Evolutionary conservation across 2,797 vertebrate species (phyloP), one percentile per base, ranked within the genome.

Genomic region (Poliocrania exsul): DNA sequence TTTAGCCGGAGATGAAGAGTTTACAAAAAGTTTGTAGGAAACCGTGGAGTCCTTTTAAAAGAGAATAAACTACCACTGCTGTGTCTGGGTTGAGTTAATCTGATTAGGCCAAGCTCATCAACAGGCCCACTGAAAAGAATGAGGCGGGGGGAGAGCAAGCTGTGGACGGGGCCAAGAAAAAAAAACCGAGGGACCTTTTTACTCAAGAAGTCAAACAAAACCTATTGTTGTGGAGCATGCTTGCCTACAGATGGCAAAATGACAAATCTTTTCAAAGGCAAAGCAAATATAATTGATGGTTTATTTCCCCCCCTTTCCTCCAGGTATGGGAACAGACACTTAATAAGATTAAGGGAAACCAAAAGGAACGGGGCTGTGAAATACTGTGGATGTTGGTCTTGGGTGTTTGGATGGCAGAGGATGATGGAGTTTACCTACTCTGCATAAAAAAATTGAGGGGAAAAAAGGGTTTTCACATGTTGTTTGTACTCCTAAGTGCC

Each of bases 51-150:
- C 98, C 98, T 98, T 98, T 98, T 98, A 98, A 97, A 97, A 97
- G 98, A 98, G 98, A 99, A 99, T 98, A 98, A 99, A 99, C 98
- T 98, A 98, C 98, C 91, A 93, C 97, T 97, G 98, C 98, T 98
- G 98, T 98, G 95, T 98, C 98, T 98, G 98, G 98, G 98, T 98
- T 98, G 98, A 98, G 98, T 98, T 99, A 99, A 99, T 99, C 99
- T 99, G 98, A 99, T 99, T 99, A 99, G 98, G 98, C 98, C 98
- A 98, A 99, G 98, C 98, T 99, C 98, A 99, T 99, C 99, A 98
- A 98, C 98, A 97, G 98, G 49, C 96, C 96, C 97, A 74, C 97
- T 98, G 98, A 98, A 99, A 98, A 98, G 98, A 97, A 96, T 97
- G 98, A 98, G 98, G 98, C 5, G 35, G 69, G 65, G 71, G 88